Evolutionary conservation across 2,113 vertebrate genomes (phyloP).

Genomic region (Oreamnos americanus): DNA sequence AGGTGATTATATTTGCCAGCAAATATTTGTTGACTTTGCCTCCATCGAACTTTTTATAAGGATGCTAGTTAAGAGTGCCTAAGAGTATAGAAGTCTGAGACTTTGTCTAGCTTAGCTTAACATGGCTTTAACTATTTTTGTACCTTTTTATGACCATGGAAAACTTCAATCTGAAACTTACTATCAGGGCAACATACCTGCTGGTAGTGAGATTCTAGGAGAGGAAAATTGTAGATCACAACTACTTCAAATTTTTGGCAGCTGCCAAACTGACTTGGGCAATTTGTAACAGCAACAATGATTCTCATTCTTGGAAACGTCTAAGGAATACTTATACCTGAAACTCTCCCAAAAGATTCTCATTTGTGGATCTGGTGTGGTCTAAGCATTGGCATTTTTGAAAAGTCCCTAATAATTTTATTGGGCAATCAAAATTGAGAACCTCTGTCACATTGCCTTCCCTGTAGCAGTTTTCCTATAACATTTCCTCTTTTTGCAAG

Average conservation of each 20-base stretch:
- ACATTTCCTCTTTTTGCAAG: background rate
- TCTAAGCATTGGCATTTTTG: background rate
- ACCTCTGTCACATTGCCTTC: background rate
- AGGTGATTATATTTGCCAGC: background rate
- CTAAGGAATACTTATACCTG: background rate
- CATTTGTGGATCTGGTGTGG: background rate
- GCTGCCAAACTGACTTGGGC: background rate
- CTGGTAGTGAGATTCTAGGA: background rate
- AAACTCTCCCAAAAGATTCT: background rate
- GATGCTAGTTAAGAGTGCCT: background rate
- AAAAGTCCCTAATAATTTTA: background rate
- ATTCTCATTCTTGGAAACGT: background rate
- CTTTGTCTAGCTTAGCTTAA: background rate
- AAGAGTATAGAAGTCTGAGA: background rate
- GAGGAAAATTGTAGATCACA: background rate
- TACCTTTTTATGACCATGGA: background rate
- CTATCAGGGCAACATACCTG: background rate
- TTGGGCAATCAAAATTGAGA: background rate
- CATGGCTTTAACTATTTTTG: background rate
- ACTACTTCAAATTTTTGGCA: background rate
- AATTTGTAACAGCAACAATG: background rate
- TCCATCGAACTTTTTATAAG: background rate
- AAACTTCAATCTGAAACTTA: background rate
- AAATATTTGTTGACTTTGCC: background rate
- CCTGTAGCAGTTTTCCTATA: background rate